These are phyloP conservation scores for Gambelia wislizenii DNA, from an alignment of 2,797 vertebrate genomes.

Conservation along the genomic window DNA sequence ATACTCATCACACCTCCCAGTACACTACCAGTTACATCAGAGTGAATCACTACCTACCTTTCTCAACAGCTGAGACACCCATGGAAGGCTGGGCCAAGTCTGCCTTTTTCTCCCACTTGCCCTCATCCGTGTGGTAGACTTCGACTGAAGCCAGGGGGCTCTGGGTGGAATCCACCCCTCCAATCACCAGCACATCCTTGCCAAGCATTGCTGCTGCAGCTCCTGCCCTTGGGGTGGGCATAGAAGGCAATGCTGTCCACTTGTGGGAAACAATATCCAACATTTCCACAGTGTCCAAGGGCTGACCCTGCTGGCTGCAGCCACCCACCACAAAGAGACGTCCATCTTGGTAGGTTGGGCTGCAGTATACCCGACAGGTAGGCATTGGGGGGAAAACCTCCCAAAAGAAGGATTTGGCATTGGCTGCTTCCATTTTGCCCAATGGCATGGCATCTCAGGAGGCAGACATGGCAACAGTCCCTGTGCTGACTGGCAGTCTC, in stretches of 20 bases:
- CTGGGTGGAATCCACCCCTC: conserved; percentile 93
- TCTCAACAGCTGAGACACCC: conserved; percentile 92
- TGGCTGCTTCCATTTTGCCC: conserved; percentile 88
- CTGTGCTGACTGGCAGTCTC: no score
- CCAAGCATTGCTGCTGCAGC: conserved; percentile 86
- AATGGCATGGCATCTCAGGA: conserved; percentile 81
- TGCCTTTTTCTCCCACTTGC: conserved; percentile 92
- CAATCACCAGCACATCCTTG: conserved; percentile 91
- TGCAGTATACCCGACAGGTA: conserved; percentile 93
- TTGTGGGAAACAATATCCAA: conserved; percentile 89
- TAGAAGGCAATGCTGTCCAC: conserved; percentile 87
- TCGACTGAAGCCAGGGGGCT: conserved; percentile 92
- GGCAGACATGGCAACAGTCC: background rate
- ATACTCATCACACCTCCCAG: conserved; percentile 50
- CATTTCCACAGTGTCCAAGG: conserved; percentile 87
- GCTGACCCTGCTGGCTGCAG: conserved; percentile 88
- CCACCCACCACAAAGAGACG: conserved; percentile 94
- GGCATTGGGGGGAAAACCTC: conserved; percentile 92
- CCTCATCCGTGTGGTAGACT: conserved; percentile 91
- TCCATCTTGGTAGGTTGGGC: conserved; percentile 85
- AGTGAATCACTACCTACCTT: conserved; percentile 71
- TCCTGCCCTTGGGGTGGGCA: conserved; percentile 89
- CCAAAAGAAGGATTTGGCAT: conserved; percentile 88
- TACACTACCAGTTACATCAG: background rate
- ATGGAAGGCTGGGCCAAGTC: conserved; percentile 93